Conservation (phyloP, 1,140 invertebrate species). For the Stegodyphus dumicola region DNA sequence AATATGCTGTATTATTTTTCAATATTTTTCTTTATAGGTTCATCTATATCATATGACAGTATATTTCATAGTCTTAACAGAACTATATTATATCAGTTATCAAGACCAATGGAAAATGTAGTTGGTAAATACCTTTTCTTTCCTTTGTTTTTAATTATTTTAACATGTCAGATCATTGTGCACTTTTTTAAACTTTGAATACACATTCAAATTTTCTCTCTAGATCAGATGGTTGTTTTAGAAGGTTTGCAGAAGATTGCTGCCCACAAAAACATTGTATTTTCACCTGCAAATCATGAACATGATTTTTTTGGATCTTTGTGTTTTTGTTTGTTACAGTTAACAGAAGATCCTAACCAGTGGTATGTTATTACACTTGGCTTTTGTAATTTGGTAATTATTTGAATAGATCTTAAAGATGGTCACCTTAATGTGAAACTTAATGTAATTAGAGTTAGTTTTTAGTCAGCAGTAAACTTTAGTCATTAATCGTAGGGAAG, state of each 20-base stretch:
- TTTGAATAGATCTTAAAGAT: too few species aligned
- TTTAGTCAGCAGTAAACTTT: too few species aligned
- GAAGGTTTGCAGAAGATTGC: conserved; percentile 94
- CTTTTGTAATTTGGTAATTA: too few species aligned
- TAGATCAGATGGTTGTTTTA: conserved; percentile 89
- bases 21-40: conserved; percentile 62
- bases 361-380: background rate
- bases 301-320: conserved; percentile 95
- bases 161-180: background rate
- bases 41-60: conserved; percentile 69
- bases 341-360: conserved; percentile 73
- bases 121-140: conserved; percentile 61
- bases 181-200: background rate
- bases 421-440: too few species aligned
- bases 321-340: conserved; percentile 93
- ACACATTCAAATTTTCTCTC: background rate
- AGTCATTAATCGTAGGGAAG: too few species aligned
- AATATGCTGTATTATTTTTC: background rate
- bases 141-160: background rate
- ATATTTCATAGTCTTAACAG: conserved; percentile 79
- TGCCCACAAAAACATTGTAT: conserved; percentile 83
- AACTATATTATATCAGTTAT: conserved; percentile 91
- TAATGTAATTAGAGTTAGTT: too few species aligned
- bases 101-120: conserved; percentile 84
- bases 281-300: conserved; percentile 94